Base-by-base conservation (phyloP, 2,888 invertebrate genomes). In the Ophioninae sp. region DNA sequence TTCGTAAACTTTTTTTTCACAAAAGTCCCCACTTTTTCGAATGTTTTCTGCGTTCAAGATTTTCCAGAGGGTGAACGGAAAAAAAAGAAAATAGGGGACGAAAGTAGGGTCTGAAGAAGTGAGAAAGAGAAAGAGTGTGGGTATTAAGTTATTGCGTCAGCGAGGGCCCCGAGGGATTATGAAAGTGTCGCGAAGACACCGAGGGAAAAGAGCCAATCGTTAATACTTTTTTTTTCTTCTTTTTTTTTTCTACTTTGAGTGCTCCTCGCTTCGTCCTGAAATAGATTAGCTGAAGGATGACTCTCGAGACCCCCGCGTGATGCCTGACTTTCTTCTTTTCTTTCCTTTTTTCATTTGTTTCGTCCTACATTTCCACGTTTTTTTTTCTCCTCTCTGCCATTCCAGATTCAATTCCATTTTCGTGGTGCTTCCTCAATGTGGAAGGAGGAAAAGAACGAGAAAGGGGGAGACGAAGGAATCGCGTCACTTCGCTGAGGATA, bases 371-470 rank as follows among this genome's bases (percentile, higher is more conserved):
- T 67, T 56, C 30, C 30, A 30, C 73, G 22, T 9, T 65, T 74
- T 61, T 6, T 51, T 10, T 56, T 73, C 68, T 58, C 41, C 56
- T 17, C 39, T 41, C 44, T 56, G 61, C 17, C 74, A 71, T 59
- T 61, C 59, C 44, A n/a, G 73, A 78, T 81, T 81, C 67, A 84
- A 81, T 84, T 75, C 75, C 72, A 81, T 83, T 84, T 84, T 81
- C 71, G 23, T 77, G 77, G 77, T 80, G 80, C 67, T 81, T 79
- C 75, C 74, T 75, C 23, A 61, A 78, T 59, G 69, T 58, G 30
- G 23, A 61, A 10, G 39, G 58, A 75, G 20, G 67, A 77, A n/a
- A n/a, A n/a, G n/a, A n/a, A n/a, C n/a, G 72, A 23, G 51, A 30
- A 51, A 23, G 13, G 7, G 63, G 39, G 67, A 9, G 20, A 17